Conservation (phyloP, 2,797 vertebrate genomes). For the Gobio occitaniae region DNA sequence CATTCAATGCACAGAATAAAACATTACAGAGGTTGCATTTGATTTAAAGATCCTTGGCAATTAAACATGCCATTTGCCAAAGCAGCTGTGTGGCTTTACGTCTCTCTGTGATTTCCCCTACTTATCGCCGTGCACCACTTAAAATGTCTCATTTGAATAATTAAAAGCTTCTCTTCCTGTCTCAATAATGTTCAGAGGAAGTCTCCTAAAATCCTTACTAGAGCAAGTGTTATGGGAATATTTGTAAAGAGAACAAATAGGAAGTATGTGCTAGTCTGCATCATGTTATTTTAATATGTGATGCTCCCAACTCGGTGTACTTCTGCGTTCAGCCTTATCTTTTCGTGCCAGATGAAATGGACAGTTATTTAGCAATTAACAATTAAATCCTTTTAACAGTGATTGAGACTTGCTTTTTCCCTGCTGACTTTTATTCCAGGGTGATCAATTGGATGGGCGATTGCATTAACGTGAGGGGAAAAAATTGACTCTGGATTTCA, state of each 20-base stretch:
- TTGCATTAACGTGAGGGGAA: conserved; percentile 45
- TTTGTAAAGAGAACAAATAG: conserved; percentile 38
- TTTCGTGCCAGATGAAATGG: conserved; percentile 46
- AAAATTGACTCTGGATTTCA: conserved; percentile 42
- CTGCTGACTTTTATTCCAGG: conserved; percentile 71
- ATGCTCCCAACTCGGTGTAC: conserved; percentile 27
- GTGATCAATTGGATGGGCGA: conserved; percentile 55
- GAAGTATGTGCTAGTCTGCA: conserved; percentile 11
- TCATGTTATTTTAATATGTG: conserved; percentile 47
- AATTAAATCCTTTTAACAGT: conserved; percentile 59
- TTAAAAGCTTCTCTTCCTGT: conserved; percentile 48
- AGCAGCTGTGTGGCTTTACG: conserved; percentile 38
- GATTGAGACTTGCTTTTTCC: conserved; percentile 51
- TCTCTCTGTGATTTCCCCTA: conserved; percentile 42
- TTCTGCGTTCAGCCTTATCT: conserved; percentile 47
- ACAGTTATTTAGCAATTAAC: conserved; percentile 60
- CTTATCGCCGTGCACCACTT: conserved; percentile 42
- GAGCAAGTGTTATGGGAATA: conserved; percentile 50
- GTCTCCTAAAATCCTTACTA: conserved; percentile 32
- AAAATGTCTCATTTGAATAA: conserved; percentile 63
- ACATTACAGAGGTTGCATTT: not conserved
- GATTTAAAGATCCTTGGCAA: conserved; percentile 2
- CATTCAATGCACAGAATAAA: not conserved
- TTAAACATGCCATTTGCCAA: conserved; percentile 23
- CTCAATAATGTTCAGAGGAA: conserved; percentile 40